Evolutionary conservation across 2,113 vertebrate species (phyloP).

Genomic region (Lepidothrix coronata): DNA sequence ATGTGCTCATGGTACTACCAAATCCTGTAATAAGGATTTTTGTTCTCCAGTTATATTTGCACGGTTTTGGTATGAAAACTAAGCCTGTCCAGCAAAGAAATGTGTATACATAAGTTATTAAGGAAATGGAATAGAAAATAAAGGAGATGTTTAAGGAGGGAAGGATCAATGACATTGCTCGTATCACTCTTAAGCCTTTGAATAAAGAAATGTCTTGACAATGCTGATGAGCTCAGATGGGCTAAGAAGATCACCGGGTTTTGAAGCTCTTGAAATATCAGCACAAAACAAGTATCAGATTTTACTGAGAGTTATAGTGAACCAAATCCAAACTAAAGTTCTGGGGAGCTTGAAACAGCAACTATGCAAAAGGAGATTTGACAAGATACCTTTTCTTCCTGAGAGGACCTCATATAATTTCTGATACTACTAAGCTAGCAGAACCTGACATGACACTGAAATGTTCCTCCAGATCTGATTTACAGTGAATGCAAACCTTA

Average conservation of each 20-base stretch:
- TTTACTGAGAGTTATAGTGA: constrained; percentile 4
- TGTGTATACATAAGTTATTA: neutral
- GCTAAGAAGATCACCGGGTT: neutral
- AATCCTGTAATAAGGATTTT: neutral
- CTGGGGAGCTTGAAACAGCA: neutral
- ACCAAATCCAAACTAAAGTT: neutral
- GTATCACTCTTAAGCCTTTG: neutral
- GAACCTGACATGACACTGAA: constrained; percentile 22
- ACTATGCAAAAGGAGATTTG: neutral
- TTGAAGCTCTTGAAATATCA: constrained; percentile 27
- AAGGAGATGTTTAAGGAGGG: neutral
- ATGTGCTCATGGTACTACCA: neutral
- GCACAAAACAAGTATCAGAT: neutral
- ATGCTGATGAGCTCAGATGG: neutral
- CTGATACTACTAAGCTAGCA: neutral
- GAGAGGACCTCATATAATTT: neutral
- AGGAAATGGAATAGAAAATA: neutral
- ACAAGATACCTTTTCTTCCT: neutral
- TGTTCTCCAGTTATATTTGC: neutral
- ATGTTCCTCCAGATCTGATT: constrained; percentile 18
- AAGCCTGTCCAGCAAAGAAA: neutral
- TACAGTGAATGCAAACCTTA: neutral
- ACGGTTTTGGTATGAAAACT: neutral
- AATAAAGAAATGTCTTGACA: neutral
- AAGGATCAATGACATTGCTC: neutral